Percentiles rank a stretch among this genome's conserved stretches.
These are phyloP conservation scores for Phortica magna DNA, from an alignment of 2,888 invertebrate genomes.

Conservation along the genomic window DNA sequence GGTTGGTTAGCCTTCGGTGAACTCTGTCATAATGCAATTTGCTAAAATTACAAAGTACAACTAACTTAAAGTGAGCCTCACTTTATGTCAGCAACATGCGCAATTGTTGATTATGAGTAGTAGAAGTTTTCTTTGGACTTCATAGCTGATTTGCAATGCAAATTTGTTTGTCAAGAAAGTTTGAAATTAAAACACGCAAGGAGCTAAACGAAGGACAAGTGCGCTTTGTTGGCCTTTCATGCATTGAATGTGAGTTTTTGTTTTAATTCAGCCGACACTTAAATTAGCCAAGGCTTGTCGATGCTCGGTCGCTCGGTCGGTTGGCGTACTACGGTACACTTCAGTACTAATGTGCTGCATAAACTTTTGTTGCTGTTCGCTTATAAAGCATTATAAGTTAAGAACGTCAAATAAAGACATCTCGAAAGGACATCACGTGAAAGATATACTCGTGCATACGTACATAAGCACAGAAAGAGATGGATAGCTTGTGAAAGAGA, in stretches of 20 bases:
- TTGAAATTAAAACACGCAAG: neutral
- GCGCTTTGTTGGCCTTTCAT: constrained; percentile 1
- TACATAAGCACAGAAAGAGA: neutral
- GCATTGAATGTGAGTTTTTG: neutral
- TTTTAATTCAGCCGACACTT: neutral
- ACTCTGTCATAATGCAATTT: neutral
- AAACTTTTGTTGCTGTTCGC: neutral
- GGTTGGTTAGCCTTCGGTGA: neutral
- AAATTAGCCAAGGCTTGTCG: constrained; percentile 2
- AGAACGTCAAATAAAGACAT: constrained; percentile 10
- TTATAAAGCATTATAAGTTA: neutral
- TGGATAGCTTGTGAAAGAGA: neutral
- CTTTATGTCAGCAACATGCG: neutral
- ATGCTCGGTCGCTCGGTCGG: neutral
- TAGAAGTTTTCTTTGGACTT: neutral
- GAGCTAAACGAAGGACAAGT: neutral
- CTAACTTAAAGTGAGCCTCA: neutral
- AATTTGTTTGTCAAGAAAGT: neutral
- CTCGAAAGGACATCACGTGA: neutral
- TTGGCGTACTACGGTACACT: neutral
- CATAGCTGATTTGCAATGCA: neutral
- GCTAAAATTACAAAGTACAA: neutral
- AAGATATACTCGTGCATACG: neutral
- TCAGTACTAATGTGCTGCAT: neutral
- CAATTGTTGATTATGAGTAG: neutral